Evolutionary conservation across 2,888 invertebrate genomes (phyloP).

Genomic region (Amphipoea lucens): DNA sequence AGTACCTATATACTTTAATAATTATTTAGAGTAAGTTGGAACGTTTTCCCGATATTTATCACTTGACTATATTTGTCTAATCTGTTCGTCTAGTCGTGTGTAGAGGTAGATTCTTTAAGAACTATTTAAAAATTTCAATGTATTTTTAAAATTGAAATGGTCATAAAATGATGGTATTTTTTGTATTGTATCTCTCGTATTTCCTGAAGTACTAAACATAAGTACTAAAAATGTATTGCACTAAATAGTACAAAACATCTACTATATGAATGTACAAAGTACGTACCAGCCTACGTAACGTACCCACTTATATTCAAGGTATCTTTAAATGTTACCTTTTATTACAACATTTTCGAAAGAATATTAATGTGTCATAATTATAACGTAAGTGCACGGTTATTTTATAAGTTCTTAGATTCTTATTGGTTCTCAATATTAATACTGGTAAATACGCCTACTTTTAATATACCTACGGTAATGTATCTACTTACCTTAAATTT

Average conservation of each 20-base stretch:
- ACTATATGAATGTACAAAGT: conserved; percentile 36
- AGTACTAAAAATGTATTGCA: conserved; percentile 27
- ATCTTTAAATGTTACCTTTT: conserved; percentile 15
- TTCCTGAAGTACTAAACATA: conserved; percentile 19
- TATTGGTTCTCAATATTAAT: conserved; percentile 60
- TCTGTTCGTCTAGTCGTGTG: conserved; percentile 67
- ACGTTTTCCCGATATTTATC: conserved; percentile 48
- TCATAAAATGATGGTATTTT: conserved; percentile 55
- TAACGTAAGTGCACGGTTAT: conserved; percentile 61
- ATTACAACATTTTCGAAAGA: conserved; percentile 41
- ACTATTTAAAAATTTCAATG: conserved; percentile 31
- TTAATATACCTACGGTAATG: conserved; percentile 52
- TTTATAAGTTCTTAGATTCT: conserved; percentile 53
- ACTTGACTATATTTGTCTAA: conserved; percentile 59
- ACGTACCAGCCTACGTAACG: conserved; percentile 14
- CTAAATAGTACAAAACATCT: conserved; percentile 50
- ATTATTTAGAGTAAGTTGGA: conserved; percentile 55
- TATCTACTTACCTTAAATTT: conserved; percentile 57
- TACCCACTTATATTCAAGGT: conserved; percentile 19
- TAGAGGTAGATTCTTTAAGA: conserved; percentile 64
- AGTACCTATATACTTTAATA: conserved; percentile 46
- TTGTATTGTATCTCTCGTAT: conserved; percentile 42
- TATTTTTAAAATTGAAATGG: conserved; percentile 52
- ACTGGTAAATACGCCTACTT: conserved; percentile 38
- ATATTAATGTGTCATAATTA: conserved; percentile 60